A percentile compares a stretch with the other conserved stretches of the same genome.
These are phyloP conservation scores for Polypedilum vanderplanki DNA, from an alignment of 1,140 invertebrate species.

Conservation along the genomic window DNA sequence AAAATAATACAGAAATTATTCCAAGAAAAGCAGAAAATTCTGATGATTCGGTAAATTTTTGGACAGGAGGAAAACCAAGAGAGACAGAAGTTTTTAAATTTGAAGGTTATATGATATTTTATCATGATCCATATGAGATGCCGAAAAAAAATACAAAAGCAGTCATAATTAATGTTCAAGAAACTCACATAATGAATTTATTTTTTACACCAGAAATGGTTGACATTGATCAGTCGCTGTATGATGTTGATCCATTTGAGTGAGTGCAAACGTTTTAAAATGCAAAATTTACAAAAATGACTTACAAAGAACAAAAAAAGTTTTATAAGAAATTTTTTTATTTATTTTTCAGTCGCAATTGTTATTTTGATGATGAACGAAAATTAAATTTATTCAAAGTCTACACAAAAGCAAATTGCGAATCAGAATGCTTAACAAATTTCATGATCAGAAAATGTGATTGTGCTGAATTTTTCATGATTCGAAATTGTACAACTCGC, in stretches of 20 bases:
- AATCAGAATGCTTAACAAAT: not conserved
- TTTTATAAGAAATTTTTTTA: no score
- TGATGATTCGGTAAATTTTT: not conserved
- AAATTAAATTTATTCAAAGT: not conserved
- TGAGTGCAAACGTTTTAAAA: no score
- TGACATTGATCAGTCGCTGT: not conserved
- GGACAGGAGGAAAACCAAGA: not conserved
- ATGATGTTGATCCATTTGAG: not conserved
- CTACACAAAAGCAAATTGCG: not conserved
- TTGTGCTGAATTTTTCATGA: not conserved
- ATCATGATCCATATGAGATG: not conserved
- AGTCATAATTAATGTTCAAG: not conserved
- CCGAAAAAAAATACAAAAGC: not conserved
- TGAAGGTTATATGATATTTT: not conserved
- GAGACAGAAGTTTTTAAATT: not conserved
- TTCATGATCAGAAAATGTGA: not conserved
- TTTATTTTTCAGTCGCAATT: not conserved
- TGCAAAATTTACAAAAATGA: no score
- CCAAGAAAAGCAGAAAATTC: not conserved
- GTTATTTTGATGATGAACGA: not conserved
- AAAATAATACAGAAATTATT: not conserved
- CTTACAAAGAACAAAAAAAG: no score
- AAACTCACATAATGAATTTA: not conserved
- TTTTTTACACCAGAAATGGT: not conserved
- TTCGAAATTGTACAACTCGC: not conserved